Percentiles rank a stretch among this genome's conserved stretches.
phyloP scores from a whole-genome alignment of 2,797 vertebrate genomes.

The Aselliscus stoliczkanus region DNA sequence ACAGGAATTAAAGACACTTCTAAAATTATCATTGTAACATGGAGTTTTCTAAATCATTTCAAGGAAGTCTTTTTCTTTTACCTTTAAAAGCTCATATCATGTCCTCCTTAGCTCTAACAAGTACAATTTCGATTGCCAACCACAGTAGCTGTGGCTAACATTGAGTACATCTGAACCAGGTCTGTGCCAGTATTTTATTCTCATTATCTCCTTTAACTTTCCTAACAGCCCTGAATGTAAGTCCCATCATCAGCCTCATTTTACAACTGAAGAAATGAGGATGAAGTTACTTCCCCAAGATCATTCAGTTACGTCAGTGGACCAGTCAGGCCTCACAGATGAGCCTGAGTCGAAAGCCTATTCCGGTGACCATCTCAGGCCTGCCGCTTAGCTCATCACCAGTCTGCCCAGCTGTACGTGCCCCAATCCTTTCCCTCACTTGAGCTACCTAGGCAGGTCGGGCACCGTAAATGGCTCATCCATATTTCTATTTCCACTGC shows the following conservation, averaged over 20 bases:
- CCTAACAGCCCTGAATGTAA: not conserved
- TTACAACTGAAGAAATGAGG: not conserved
- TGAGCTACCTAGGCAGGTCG: not conserved
- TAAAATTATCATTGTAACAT: not conserved
- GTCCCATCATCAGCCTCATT: not conserved
- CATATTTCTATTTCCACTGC: not conserved
- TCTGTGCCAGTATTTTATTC: not conserved
- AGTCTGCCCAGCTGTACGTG: not conserved
- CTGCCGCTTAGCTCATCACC: not conserved
- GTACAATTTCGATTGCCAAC: not conserved
- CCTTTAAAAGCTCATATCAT: not conserved
- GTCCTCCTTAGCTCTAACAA: not conserved
- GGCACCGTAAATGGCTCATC: not conserved
- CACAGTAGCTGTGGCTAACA: not conserved
- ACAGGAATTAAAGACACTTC: not conserved
- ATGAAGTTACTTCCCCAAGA: not conserved
- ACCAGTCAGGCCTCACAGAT: not conserved
- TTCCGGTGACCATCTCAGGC: fast-evolving
- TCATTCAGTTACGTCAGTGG: not conserved
- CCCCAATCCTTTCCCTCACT: not conserved
- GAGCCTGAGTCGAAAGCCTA: not conserved
- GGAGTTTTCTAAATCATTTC: not conserved
- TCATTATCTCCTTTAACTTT: not conserved
- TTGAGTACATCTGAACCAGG: not conserved
- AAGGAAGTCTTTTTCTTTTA: not conserved